Conservation (phyloP, 2,888 invertebrate species). For the Nezara viridula region DNA sequence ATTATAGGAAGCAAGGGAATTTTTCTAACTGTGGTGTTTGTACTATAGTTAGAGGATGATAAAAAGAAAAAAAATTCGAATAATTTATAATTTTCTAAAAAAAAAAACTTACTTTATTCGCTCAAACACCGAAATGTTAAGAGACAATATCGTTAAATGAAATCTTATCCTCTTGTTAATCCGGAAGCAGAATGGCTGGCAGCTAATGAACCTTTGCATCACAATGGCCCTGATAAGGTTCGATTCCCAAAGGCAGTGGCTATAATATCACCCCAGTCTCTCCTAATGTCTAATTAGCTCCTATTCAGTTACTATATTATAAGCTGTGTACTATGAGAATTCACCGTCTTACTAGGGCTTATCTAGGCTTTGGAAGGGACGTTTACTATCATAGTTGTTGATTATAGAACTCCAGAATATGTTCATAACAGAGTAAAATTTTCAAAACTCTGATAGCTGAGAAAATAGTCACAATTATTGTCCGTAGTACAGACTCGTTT, state of each 20-base stretch:
- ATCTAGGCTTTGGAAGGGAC: not conserved
- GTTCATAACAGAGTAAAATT: too few relatives aligned
- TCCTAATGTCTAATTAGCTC: not conserved
- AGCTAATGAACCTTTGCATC: conserved; percentile 25
- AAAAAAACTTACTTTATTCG: too few relatives aligned
- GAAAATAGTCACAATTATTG: too few relatives aligned
- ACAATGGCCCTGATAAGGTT: conserved; percentile 34
- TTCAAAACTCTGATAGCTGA: too few relatives aligned
- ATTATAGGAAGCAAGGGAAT: too few relatives aligned
- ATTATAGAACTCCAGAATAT: too few relatives aligned
- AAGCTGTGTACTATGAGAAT: not conserved
- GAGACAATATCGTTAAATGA: conserved; percentile 43
- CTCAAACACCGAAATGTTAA: not conserved
- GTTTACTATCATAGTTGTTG: not conserved
- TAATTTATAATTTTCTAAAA: too few relatives aligned
- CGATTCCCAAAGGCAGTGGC: conserved; percentile 11
- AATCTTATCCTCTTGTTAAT: conserved; percentile 33
- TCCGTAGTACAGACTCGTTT: too few relatives aligned
- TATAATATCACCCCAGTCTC: not conserved
- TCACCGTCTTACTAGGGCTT: not conserved
- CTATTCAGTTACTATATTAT: not conserved
- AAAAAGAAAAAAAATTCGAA: too few relatives aligned
- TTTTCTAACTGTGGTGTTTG: too few relatives aligned
- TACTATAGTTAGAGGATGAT: too few relatives aligned
- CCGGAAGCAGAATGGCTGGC: not conserved